phyloP scores from a whole-genome alignment of 2,888 invertebrate species.

The Eupithecia centaureata region DNA sequence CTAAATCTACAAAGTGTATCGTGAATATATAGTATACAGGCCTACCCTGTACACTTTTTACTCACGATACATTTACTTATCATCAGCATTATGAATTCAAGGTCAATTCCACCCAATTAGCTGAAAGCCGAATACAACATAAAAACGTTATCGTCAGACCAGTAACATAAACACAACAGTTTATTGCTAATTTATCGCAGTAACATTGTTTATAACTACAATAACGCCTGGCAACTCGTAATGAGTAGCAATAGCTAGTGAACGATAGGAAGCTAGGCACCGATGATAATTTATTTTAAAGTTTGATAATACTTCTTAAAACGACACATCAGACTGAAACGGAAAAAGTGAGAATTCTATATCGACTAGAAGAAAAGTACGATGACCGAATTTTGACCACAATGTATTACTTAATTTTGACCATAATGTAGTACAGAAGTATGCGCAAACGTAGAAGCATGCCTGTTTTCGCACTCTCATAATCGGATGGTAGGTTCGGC shows the following conservation, averaged over 20 bases:
- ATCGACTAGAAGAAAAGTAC: not conserved
- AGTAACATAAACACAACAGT: conserved; percentile 21
- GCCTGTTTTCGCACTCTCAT: too few relatives aligned
- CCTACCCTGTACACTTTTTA: too few relatives aligned
- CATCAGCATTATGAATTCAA: conserved; percentile 9
- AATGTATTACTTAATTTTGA: too few relatives aligned
- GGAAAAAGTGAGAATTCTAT: not conserved
- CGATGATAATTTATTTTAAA: not conserved
- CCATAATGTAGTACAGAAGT: too few relatives aligned
- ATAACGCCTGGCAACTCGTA: conserved; percentile 14
- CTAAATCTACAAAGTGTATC: not conserved
- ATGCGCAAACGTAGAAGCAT: too few relatives aligned
- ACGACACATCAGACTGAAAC: not conserved
- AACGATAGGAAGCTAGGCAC: not conserved
- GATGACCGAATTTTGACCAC: too few relatives aligned
- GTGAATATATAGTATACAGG: not conserved
- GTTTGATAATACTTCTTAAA: not conserved
- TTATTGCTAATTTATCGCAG: conserved; percentile 30
- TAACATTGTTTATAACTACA: conserved; percentile 15
- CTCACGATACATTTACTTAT: too few relatives aligned
- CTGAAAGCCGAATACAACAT: conserved; percentile 6
- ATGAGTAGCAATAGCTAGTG: conserved; percentile 6
- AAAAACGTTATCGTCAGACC: conserved; percentile 22
- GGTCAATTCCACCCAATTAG: conserved; percentile 19
- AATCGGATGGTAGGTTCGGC: too few relatives aligned